Conservation (phyloP, 2,888 invertebrate genomes). For the Drosophila rellima region DNA sequence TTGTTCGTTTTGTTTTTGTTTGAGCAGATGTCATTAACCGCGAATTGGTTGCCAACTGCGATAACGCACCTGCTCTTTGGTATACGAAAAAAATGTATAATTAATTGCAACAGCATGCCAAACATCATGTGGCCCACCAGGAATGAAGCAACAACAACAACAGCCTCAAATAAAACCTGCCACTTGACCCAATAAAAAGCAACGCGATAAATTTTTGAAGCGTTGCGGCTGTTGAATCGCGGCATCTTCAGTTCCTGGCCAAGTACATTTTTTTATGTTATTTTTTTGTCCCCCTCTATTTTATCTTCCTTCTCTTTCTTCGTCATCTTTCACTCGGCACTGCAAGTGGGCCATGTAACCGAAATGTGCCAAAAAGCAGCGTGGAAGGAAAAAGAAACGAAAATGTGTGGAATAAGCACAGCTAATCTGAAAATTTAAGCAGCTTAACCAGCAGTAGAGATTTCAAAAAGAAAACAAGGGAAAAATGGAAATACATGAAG, state of each 20-base stretch:
- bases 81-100: constrained; percentile 42
- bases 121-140: constrained; percentile 61
- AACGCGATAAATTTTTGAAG: constrained; percentile 66
- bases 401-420: constrained; percentile 55
- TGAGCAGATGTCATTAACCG: constrained; percentile 36
- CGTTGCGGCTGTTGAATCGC: constrained; percentile 37
- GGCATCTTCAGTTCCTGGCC: constrained; percentile 57
- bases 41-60: background rate
- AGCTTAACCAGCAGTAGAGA: constrained; percentile 34
- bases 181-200: constrained; percentile 75
- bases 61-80: constrained; percentile 49
- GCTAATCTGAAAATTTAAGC: constrained; percentile 76
- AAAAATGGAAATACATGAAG: constrained; percentile 7
- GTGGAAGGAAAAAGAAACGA: constrained; percentile 27
- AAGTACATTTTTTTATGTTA: constrained; percentile 41
- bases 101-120: constrained; percentile 70
- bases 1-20: no score
- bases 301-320: background rate
- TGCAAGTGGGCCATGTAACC: constrained; percentile 73
- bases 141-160: constrained; percentile 46
- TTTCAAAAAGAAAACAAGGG: constrained; percentile 7
- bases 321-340: constrained; percentile 28
- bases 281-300: constrained; percentile 9
- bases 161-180: constrained; percentile 67
- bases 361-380: constrained; percentile 74